Conservation (phyloP, 2,113 vertebrate species). For the Australoheros scitulus region DNA sequence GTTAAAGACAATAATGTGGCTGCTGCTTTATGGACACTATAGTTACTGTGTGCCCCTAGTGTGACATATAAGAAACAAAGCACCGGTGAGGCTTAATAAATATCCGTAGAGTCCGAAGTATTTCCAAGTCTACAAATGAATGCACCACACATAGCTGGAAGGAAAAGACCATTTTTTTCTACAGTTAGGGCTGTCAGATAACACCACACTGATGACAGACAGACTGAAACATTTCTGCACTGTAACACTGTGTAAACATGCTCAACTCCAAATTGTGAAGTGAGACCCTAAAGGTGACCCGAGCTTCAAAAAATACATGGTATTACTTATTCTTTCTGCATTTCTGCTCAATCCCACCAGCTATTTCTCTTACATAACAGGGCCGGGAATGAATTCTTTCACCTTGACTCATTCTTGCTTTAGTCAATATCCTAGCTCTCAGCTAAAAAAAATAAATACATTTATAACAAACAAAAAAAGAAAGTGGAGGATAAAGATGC, state of each 20-base stretch:
- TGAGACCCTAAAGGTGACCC: slow-evolving; percentile 14
- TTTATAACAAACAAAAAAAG: not conserved
- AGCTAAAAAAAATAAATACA: not conserved
- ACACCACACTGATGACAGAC: not conserved
- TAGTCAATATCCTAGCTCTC: not conserved
- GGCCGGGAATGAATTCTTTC: slow-evolving; percentile 18
- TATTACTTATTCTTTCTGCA: slow-evolving; percentile 32
- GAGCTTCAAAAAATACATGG: not conserved
- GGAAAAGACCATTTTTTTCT: not conserved
- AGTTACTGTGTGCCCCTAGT: slow-evolving; percentile 2
- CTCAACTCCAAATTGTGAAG: slow-evolving; percentile 9
- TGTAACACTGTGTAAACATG: slow-evolving; percentile 20
- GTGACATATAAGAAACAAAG: not conserved
- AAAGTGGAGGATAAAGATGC: not conserved
- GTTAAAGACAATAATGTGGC: slow-evolving; percentile 13
- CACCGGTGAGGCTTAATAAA: not conserved
- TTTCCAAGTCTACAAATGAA: slow-evolving; percentile 1
- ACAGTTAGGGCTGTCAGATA: not conserved
- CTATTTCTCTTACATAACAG: slow-evolving; percentile 38
- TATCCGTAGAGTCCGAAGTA: not conserved
- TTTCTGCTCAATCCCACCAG: slow-evolving; percentile 33
- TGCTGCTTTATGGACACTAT: slow-evolving; percentile 5
- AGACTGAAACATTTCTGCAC: not conserved
- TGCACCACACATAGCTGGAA: not conserved
- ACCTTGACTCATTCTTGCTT: slow-evolving; percentile 3